Percentiles rank a stretch among this genome's conserved stretches.
Evolutionary conservation across 2,797 vertebrate genomes (phyloP).

Genomic region (Sebastolobus alascanus): DNA sequence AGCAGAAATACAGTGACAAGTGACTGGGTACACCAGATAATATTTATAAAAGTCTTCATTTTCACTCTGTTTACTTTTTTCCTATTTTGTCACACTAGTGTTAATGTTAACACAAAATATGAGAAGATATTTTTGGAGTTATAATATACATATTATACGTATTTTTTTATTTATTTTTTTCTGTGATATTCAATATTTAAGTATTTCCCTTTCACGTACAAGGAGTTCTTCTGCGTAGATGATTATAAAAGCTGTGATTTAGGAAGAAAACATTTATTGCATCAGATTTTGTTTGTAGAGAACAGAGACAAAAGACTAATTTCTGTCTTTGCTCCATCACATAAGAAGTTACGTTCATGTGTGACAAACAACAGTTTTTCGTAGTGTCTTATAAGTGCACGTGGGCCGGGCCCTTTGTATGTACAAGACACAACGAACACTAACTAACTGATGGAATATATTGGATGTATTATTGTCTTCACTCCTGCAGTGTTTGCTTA

Average conservation of each 20-base stretch:
- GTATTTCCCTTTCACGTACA: background rate
- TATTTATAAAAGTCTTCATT: no score
- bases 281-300: fast-evolving
- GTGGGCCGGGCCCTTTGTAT: background rate
- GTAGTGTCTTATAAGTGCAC: background rate
- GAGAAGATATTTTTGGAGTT: background rate
- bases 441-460: background rate
- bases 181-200: background rate
- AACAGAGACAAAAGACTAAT: background rate
- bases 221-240: background rate
- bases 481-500: background rate
- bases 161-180: background rate
- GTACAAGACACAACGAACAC: background rate
- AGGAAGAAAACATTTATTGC: background rate
- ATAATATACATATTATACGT: background rate
- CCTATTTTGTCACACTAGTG: no score
- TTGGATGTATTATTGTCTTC: background rate
- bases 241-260: background rate
- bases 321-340: fast-evolving
- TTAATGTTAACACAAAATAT: background rate
- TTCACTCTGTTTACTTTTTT: fast-evolving
- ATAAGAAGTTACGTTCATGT: background rate
- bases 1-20: background rate
- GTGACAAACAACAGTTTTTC: background rate
- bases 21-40: no score